These are phyloP conservation scores for Semaprochilodus insignis DNA, from an alignment of 2,797 vertebrate genomes.

Conservation along the genomic window DNA sequence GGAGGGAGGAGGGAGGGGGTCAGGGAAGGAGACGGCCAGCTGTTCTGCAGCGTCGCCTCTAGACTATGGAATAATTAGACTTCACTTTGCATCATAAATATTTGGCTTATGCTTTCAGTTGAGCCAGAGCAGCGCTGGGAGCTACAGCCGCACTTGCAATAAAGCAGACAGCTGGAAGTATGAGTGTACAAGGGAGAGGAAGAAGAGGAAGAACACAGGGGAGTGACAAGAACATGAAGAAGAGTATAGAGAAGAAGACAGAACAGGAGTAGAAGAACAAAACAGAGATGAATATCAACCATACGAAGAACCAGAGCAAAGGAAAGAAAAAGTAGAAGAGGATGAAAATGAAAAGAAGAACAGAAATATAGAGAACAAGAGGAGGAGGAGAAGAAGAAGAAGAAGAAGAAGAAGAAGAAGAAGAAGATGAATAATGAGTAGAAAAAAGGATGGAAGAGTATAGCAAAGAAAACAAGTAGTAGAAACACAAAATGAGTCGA, in stretches of 20 bases:
- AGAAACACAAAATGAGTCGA: neutral
- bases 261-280: neutral
- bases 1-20: conserved; percentile 31
- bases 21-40: conserved; percentile 50
- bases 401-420: too few species aligned
- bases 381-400: too few species aligned
- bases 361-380: too few species aligned
- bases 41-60: conserved; percentile 58
- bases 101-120: conserved; percentile 62
- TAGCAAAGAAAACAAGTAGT: too few species aligned
- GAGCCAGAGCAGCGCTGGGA: conserved; percentile 50
- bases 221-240: neutral
- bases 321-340: too few species aligned
- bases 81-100: conserved; percentile 68
- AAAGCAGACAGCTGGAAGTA: conserved; percentile 24
- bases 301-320: too few species aligned
- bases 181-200: neutral
- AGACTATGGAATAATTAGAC: conserved; percentile 65
- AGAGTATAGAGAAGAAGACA: neutral
- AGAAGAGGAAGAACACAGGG: neutral
- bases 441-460: too few species aligned
- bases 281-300: too few species aligned
- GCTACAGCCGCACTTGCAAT: conserved; percentile 37
- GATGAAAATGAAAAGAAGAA: too few species aligned
- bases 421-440: too few species aligned